Base-by-base conservation (phyloP, 1,140 invertebrate genomes). In the Apis dorsata region DNA sequence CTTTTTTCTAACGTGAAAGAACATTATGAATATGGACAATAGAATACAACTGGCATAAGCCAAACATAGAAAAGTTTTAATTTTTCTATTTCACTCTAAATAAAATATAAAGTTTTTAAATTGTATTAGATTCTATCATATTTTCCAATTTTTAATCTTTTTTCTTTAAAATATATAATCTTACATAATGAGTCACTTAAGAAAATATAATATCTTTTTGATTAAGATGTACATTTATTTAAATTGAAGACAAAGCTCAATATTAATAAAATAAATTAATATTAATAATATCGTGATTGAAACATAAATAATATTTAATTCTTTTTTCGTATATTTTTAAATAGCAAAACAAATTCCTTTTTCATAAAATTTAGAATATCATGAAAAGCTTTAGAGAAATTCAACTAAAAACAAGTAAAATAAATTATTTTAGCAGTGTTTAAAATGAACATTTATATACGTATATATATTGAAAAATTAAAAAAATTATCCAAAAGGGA, bases 41-140 rank as follows among this genome's bases (percentile, higher is more conserved):
- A 63, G 63, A 69, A 5, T 76, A 76, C 11, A 8, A 19, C 63
- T 72, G 55, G 72, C 24, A n/a, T 15, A 80, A 80, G 69, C 69
- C 19, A 80, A 72, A 59, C 78, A 17, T 57, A 79, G 44, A 28
- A 57, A 72, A 44, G 34, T 7, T 44, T 44, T 63, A 24, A 11
- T 28, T 13, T 49, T 62, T 49, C n/a, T 17, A 71, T 49, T 24
- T 79, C 21, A 49, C 12, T 17, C 5, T 60, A 24, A 11, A 5
- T 19, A 49, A 70, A 28, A 49, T 21, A 11, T 3, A 51, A 34
- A 34, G 12, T 44, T 55, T 66, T 68, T 55, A 55, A 63, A 21
- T 57, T 19, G 68, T 21, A 44, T 44, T 44, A 44, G 5, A 0
- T 44, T 5, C 44, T 28, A 28, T 62, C 49, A 17, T 57, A 8